These are phyloP conservation scores for Aurelia aurita complex sp. Pacific DNA, from an alignment of 30 jellyfish, hydroid and myxozoan genomes.

Conservation along the genomic window DNA sequence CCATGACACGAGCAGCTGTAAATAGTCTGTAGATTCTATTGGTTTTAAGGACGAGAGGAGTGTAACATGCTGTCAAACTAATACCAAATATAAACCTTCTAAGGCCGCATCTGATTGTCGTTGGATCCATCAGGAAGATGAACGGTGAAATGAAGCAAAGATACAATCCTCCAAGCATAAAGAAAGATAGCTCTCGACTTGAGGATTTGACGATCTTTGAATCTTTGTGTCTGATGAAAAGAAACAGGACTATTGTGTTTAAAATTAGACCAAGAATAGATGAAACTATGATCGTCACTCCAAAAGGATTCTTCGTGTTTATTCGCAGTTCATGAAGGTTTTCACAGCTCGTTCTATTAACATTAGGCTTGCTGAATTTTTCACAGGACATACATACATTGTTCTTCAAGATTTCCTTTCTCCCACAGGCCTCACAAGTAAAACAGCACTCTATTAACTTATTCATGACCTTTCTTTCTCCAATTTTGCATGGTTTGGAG, in stretches of 20 bases:
- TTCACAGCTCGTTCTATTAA: constrained; percentile 3
- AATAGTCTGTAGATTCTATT: constrained; percentile 83
- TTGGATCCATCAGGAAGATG: constrained; percentile 44
- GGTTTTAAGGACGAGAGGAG: constrained; percentile 80
- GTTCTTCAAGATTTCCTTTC: constrained; percentile 14
- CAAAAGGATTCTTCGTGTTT: neutral
- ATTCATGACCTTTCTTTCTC: constrained; percentile 1
- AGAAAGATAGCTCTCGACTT: constrained; percentile 54
- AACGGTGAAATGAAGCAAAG: constrained; percentile 67
- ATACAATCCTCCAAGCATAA: constrained; percentile 50
- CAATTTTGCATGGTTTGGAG: constrained; percentile 44
- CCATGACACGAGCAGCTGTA: constrained; percentile 60
- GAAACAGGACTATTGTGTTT: constrained; percentile 20
- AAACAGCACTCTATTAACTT: constrained; percentile 45
- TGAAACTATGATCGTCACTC: neutral
- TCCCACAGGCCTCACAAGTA: constrained; percentile 38
- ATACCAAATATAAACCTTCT: constrained; percentile 76
- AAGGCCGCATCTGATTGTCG: constrained; percentile 47
- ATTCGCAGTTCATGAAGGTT: constrained; percentile 18
- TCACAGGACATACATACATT: constrained; percentile 40
- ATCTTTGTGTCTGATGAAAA: constrained; percentile 39
- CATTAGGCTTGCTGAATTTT: constrained; percentile 20
- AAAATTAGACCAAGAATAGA: constrained; percentile 33
- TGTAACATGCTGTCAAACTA: constrained; percentile 75
- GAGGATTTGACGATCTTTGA: constrained; percentile 64